Conservation (phyloP, 2,888 invertebrate species). For the Pharmacophagus antenor region DNA sequence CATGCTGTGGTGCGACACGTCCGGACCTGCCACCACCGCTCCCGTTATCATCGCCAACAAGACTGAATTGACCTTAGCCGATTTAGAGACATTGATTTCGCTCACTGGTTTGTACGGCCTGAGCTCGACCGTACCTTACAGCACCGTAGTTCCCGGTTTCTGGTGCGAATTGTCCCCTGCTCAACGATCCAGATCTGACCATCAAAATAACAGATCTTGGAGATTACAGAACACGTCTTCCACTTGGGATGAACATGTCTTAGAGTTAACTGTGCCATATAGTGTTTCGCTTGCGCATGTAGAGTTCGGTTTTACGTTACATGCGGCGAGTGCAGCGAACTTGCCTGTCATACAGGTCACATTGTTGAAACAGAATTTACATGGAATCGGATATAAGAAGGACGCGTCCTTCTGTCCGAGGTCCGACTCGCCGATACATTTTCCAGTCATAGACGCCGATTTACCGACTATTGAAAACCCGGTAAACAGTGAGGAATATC, state of each 20-base stretch:
- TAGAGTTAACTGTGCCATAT: conserved; percentile 92
- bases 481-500: conserved; percentile 88
- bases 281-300: conserved; percentile 92
- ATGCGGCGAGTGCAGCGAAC: conserved; percentile 86
- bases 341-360: conserved; percentile 90
- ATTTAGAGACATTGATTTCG: conserved; percentile 85
- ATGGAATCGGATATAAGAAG: conserved; percentile 79
- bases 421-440: conserved; percentile 66
- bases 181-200: conserved; percentile 92
- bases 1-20: conserved; percentile 63
- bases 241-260: conserved; percentile 95
- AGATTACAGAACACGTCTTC: conserved; percentile 92
- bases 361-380: conserved; percentile 80
- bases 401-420: conserved; percentile 69
- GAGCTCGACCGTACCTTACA: conserved; percentile 82
- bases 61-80: conserved; percentile 77
- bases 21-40: conserved; percentile 48
- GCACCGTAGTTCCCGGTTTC: conserved; percentile 94
- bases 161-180: conserved; percentile 97
- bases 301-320: conserved; percentile 92
- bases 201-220: conserved; percentile 94
- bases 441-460: conserved; percentile 60
- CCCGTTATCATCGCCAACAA: conserved; percentile 81
- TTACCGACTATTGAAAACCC: conserved; percentile 83
- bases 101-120: conserved; percentile 88